phyloP scores from a whole-genome alignment of 2,113 vertebrate species.

The Podarcis raffonei region DNA sequence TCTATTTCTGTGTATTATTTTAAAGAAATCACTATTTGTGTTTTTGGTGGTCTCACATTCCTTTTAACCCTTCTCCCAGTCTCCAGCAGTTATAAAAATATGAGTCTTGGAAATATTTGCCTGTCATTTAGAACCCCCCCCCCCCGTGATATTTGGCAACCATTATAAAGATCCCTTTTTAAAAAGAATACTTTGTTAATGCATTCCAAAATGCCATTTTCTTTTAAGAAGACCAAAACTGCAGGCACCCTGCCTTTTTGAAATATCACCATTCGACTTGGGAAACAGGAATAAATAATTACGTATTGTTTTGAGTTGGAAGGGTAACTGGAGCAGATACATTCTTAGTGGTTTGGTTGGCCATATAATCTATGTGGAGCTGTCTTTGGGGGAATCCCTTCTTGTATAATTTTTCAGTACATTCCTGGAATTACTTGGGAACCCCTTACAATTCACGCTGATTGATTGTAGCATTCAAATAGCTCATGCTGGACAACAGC shows the following conservation, averaged over 20 bases:
- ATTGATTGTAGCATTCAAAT: conserved; percentile 73
- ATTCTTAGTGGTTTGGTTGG: conserved; percentile 16
- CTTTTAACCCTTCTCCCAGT: not conserved
- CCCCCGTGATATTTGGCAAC: not conserved
- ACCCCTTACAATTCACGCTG: conserved; percentile 48
- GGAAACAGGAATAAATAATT: not conserved
- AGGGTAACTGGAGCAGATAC: not conserved
- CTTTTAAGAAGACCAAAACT: not conserved
- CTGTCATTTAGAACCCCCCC: not conserved
- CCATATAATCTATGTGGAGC: conserved; percentile 12
- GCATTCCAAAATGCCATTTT: not conserved
- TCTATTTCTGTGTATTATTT: conserved; percentile 2
- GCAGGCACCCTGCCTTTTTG: not conserved
- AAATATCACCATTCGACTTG: not conserved
- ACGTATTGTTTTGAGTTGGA: not conserved
- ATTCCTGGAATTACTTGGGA: conserved; percentile 54
- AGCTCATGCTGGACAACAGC: conserved; percentile 71
- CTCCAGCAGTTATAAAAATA: conserved; percentile 6
- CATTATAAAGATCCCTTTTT: not conserved
- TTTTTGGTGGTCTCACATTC: conserved; percentile 9
- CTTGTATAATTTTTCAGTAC: conserved; percentile 26
- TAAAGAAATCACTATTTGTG: not conserved
- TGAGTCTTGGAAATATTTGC: not conserved
- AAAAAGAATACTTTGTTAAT: not conserved
- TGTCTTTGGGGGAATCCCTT: conserved; percentile 12